These are phyloP conservation scores for Perca fluviatilis DNA, from an alignment of 2,113 vertebrate species.

Conservation along the genomic window DNA sequence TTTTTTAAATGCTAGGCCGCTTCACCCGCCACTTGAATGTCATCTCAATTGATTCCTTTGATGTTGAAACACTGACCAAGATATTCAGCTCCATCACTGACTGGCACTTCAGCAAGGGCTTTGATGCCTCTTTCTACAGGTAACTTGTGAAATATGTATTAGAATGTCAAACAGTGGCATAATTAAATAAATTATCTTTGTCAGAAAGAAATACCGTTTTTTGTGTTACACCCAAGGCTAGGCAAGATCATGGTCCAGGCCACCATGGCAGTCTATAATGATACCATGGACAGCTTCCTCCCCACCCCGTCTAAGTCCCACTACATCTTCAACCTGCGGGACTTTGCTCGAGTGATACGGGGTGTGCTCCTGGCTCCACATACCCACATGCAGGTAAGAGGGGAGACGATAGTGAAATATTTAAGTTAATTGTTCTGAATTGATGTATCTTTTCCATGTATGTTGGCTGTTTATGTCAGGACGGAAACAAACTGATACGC, in stretches of 20 bases:
- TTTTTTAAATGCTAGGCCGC: conserved; percentile 83
- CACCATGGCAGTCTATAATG: conserved; percentile 89
- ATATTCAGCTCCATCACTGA: conserved; percentile 92
- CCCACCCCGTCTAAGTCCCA: conserved; percentile 96
- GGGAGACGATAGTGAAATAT: not conserved
- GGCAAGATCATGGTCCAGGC: conserved; percentile 92
- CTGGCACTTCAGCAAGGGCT: conserved; percentile 93
- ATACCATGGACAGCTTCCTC: conserved; percentile 89
- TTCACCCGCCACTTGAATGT: conserved; percentile 93
- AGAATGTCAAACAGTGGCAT: not conserved
- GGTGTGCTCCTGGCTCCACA: conserved; percentile 91
- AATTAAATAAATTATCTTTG: not conserved
- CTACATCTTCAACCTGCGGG: conserved; percentile 94
- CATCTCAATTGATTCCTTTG: conserved; percentile 90
- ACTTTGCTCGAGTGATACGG: conserved; percentile 92
- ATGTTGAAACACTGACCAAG: conserved; percentile 89
- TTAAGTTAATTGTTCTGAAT: not conserved
- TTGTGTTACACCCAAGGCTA: conserved; percentile 76
- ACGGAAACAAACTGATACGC: conserved; percentile 91
- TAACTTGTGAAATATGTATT: conserved; percentile 60
- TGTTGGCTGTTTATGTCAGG: conserved; percentile 77
- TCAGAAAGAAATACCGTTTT: conserved; percentile 2
- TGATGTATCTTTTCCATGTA: not conserved
- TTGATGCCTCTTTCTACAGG: conserved; percentile 89
- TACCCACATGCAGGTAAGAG: conserved; percentile 90